Base-by-base conservation (phyloP, 2,797 vertebrate genomes). In the Dipus sagitta region DNA sequence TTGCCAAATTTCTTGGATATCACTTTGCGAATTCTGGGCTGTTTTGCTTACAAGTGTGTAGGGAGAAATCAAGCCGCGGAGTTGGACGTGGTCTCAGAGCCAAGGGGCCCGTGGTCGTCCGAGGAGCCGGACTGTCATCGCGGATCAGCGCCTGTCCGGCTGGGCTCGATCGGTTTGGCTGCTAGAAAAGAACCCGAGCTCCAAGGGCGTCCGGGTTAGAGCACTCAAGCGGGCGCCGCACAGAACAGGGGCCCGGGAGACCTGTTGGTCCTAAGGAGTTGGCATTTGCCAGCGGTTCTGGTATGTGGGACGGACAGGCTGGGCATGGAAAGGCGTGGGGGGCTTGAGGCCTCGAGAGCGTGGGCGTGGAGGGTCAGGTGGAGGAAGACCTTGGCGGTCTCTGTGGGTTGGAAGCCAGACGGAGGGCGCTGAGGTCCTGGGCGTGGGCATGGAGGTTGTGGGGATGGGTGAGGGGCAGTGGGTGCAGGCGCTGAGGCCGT, bases 261-360 rank as follows among this genome's bases (percentile, higher is more conserved):
- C 95, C 92, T 95, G 95, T 95, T 96, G 95, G 86, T 74, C 34
- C 14, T 30, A 28, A 24, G 2, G 58, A 11, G 23, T 60, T 62
- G 1, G 28, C 18, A 15, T 52, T 15, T 2, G 58, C 54, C 2
- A 3, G 62, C 24, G 6, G 32, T 47, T 6, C n/a, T 26, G n/a
- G 21, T 58, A 17, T 9, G n/a, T 67, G 54, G 24, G 54, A 52
- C 32, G 15, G 26, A 47, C 54, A 65, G 89, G 81, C 14, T 24
- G 18, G 24, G 60, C 15, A 2, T 17, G 23, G 23, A 52, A 68
- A 3, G 6, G 42, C 3, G 6, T 64, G 75, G 86, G 30, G 11
- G 3, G 34, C 54, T 85, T 26, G 7, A 1, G 2, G 42, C 42
- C 42, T 47, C 42, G n/a, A n/a, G 52, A 12, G 52, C 14, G 54